These are phyloP conservation scores for Diachasma alloeum DNA, from an alignment of 1,140 invertebrate species.

Conservation along the genomic window DNA sequence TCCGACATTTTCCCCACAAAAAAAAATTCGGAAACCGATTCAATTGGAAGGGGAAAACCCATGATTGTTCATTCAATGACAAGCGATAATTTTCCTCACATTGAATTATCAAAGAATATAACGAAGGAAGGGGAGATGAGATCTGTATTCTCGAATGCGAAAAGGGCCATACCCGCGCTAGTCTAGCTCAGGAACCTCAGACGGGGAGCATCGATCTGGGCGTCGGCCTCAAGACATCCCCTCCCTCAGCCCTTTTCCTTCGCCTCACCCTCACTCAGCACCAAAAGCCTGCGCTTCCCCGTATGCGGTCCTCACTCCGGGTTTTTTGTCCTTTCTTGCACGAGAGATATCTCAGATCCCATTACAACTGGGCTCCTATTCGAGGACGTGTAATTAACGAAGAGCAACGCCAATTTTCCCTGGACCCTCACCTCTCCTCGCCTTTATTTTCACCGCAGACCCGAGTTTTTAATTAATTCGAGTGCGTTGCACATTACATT, in stretches of 20 bases:
- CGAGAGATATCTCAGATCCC: background rate
- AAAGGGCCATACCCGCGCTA: too few relatives aligned
- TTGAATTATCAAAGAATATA: too few relatives aligned
- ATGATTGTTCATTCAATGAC: too few relatives aligned
- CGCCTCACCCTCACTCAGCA: background rate
- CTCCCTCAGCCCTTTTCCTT: background rate
- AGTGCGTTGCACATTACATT: background rate
- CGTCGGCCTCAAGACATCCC: background rate
- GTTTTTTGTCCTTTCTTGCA: background rate
- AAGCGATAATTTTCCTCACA: too few relatives aligned
- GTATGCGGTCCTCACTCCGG: background rate
- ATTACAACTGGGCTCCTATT: background rate
- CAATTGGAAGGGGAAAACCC: too few relatives aligned
- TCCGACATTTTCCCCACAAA: too few relatives aligned
- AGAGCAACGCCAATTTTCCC: background rate
- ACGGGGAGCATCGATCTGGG: background rate
- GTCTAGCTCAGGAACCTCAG: background rate
- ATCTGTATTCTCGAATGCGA: too few relatives aligned
- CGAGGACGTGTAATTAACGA: background rate
- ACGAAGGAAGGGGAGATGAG: too few relatives aligned
- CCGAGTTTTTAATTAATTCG: background rate
- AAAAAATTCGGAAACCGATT: too few relatives aligned
- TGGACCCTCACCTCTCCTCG: background rate
- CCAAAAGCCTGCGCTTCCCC: background rate
- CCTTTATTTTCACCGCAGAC: background rate